Conservation (phyloP, 1,140 invertebrate genomes). For the Pomacea maculata region DNA sequence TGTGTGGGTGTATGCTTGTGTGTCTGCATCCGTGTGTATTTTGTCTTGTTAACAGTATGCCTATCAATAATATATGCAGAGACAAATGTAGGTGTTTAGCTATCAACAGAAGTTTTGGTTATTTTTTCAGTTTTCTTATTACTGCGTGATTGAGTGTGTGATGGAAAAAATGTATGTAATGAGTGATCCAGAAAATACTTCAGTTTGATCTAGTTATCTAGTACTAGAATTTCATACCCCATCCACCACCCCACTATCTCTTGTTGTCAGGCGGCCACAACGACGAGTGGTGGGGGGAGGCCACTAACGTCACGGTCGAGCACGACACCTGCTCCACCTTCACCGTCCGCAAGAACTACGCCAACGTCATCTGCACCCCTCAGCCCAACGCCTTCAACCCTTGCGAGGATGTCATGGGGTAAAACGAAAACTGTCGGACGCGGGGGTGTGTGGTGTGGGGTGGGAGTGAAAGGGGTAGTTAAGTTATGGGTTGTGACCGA, state of each 20-base stretch:
- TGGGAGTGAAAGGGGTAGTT: neutral
- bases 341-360: constrained; percentile 35
- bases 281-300: neutral
- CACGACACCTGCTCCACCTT: constrained; percentile 25
- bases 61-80: neutral
- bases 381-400: constrained; percentile 87
- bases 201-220: too few species aligned
- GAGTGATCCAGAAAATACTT: too few species aligned
- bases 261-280: neutral
- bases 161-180: too few species aligned
- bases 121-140: too few species aligned
- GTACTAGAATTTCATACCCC: too few species aligned
- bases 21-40: neutral
- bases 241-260: too few species aligned
- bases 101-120: too few species aligned
- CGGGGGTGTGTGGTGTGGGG: neutral
- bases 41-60: too few species aligned
- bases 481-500: neutral
- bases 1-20: neutral
- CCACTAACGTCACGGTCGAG: neutral
- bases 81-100: too few species aligned
- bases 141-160: too few species aligned
- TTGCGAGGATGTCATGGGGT: constrained; percentile 89
- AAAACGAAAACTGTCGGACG: neutral
- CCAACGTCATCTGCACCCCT: constrained; percentile 77